Base-by-base conservation (phyloP, 2,113 vertebrate genomes). In the Phalacrocorax aristotelis region DNA sequence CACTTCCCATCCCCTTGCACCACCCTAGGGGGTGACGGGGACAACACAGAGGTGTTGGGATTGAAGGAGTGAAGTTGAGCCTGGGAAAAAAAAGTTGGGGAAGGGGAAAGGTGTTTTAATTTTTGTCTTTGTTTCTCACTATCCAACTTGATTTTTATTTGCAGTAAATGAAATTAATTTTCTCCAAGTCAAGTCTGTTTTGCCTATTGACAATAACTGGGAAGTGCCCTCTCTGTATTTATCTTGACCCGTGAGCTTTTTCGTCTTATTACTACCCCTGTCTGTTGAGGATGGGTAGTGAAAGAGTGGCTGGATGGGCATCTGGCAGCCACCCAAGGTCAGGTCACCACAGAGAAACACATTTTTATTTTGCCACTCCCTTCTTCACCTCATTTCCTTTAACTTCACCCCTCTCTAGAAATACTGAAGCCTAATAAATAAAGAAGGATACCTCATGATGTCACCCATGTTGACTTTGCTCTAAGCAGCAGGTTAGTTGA, bases 361-460 rank as follows among this genome's bases (percentile, higher is more conserved):
- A 48, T 61, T 76, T 77, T 87, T 84, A 30, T 89, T 96, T 94
- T 90, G 55, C 17, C 29, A 69, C 25, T 85, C 69, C 61, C 66
- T 74, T 87, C 54, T 87, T 93, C 58, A 21, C n/a, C 54, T 75
- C 27, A 52, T 44, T 93, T 91, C 42, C 61, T 95, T 91, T 92
- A 44, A n/a, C 36, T 77, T 90, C 74, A 34, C 79, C 49, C 11
- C 68, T 96, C 44, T 96, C 54, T 72, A 91, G 81, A 65, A 94
- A 69, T 38, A 44, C 32, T 49, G 92, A 93, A 95, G 68, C 18
- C 85, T 79, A 30, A 65, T 85, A 71, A 91, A 72, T 69, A 84
- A 82, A 87, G 18, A 44, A 64, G 69, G 51, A 29, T 66, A 75
- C 29, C 44, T 79, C 34, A 36, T 60, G 51, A 71, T 38, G 71